phyloP scores from a whole-genome alignment of 2,888 invertebrate species.

The Allygus modestus region DNA sequence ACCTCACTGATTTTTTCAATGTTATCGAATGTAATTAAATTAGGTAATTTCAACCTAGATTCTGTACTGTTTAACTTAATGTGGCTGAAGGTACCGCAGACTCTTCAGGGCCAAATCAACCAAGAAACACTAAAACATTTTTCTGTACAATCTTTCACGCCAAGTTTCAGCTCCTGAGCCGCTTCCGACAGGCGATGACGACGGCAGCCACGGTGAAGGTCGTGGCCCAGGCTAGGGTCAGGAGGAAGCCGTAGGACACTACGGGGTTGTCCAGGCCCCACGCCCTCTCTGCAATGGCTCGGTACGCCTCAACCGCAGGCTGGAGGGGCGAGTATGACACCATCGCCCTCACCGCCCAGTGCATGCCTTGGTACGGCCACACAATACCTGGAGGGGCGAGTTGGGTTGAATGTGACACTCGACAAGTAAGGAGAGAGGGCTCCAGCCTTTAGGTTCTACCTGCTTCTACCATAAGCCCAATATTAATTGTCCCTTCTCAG shows the following conservation, averaged over 20 bases:
- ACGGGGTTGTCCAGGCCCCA: constrained; percentile 65
- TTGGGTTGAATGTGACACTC: too few relatives aligned
- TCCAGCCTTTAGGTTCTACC: too few relatives aligned
- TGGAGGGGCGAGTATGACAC: constrained; percentile 66
- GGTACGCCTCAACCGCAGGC: constrained; percentile 68
- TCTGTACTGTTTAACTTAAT: too few relatives aligned
- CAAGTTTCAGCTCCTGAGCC: constrained; percentile 31
- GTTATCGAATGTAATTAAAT: too few relatives aligned
- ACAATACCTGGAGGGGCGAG: constrained; percentile 65
- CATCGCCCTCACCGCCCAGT: constrained; percentile 63
- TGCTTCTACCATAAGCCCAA: too few relatives aligned
- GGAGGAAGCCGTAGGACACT: constrained; percentile 66
- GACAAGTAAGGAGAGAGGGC: too few relatives aligned
- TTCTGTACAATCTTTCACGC: background rate
- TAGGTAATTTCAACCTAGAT: too few relatives aligned
- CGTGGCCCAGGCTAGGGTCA: constrained; percentile 65
- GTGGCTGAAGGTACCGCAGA: too few relatives aligned
- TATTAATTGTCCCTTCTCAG: too few relatives aligned
- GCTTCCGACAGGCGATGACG: constrained; percentile 64
- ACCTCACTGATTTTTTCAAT: too few relatives aligned
- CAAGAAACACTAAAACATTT: too few relatives aligned
- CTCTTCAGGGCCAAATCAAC: too few relatives aligned
- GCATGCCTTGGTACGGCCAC: constrained; percentile 69
- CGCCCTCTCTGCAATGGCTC: constrained; percentile 66
- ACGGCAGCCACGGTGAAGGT: constrained; percentile 61